Evolutionary conservation across 2,113 vertebrate species (phyloP), one percentile per base, ranked within the genome.

Genomic region (Recurvirostra avosetta): DNA sequence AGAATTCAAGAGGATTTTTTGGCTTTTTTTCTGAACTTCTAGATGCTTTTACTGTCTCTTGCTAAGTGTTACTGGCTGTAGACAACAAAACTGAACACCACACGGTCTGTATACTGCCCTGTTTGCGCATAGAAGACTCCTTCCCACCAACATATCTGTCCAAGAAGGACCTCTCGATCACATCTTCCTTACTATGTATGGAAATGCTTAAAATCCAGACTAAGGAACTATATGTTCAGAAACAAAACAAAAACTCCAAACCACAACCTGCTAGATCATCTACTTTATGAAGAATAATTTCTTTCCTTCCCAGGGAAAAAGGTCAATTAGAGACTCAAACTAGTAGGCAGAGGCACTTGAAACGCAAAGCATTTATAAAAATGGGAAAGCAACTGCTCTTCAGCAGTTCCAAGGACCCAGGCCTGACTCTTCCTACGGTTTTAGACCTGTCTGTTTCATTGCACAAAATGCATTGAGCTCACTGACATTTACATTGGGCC

Each of bases 161-260:
- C 49, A 67, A 0, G 3, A 88, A 85, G 26, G 59, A 53, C 0
- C 0, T 41, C 43, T 45, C 0, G 0, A 40, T 84, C 75, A 18
- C 1, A 0, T 70, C 76, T 80, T 71, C 65, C 67, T 83, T 55
- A 38, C 25, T 9, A 5, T 25, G 29, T 12, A 45, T 27, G 25
- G 52, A 52, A 78, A 81, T 18, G 34, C 83, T 92, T 74, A 78
- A 89, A 91, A 80, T 58, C 50, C 68, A 72, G 40, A n/a, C 13
- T 50, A 72, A 72, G n/a, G 21, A 76, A 65, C 49, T 34, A 66
- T 43, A 70, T 75, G 32, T 68, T 90, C 56, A 65, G 49, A 55
- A 73, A 17, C 41, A 23, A 86, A 59, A 15, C n/a, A 19, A 78
- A 40, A 25, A 11, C 3, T 8, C 12, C 45, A 13, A 21, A 17